Evolutionary conservation across 2,797 vertebrate genomes (phyloP).

Genomic region (Corythornis leucogaster): DNA sequence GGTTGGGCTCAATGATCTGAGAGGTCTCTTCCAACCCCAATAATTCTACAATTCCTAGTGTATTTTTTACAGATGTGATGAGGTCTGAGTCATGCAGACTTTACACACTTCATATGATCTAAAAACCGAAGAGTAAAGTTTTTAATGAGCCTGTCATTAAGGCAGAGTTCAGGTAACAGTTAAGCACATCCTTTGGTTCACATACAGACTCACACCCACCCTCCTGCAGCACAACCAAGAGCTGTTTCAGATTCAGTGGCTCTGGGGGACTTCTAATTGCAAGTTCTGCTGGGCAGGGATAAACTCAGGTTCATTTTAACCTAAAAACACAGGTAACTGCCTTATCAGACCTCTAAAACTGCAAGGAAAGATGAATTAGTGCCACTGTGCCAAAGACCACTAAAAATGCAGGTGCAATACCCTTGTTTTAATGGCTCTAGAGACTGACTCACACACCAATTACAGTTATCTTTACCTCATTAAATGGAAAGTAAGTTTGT

Average conservation of each 20-base stretch:
- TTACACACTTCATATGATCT: background rate
- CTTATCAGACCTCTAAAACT: background rate
- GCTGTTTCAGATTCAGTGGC: fast-evolving
- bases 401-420: background rate
- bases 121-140: background rate
- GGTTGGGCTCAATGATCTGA: background rate
- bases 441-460: background rate
- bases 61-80: background rate
- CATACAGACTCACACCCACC: fast-evolving
- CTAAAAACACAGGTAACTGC: background rate
- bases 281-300: background rate
- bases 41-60: background rate
- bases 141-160: background rate
- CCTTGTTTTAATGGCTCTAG: background rate
- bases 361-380: background rate
- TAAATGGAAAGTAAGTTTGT: background rate
- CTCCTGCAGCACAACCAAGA: background rate
- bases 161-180: background rate
- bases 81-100: background rate
- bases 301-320: background rate
- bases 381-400: background rate
- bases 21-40: background rate
- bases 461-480: conserved; percentile 24
- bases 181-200: fast-evolving
- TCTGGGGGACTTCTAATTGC: fast-evolving